These are phyloP conservation scores for Eupithecia insigniata DNA, from an alignment of 2,888 invertebrate species.

Conservation along the genomic window DNA sequence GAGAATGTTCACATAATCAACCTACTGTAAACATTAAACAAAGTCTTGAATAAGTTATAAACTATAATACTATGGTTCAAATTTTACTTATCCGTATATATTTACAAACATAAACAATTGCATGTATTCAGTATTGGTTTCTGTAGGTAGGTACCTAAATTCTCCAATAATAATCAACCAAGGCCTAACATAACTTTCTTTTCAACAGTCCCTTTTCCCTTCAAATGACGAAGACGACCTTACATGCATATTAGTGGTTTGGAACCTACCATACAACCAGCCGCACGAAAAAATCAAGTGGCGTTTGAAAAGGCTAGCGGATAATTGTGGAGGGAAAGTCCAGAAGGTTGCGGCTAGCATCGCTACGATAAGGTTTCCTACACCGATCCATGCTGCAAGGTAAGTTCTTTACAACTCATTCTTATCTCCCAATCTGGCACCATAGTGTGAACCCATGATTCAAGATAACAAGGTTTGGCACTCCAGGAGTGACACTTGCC, in stretches of 20 bases:
- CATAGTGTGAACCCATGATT: too few relatives aligned
- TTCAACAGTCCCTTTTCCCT: conserved; percentile 55
- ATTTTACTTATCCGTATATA: neutral
- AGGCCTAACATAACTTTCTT: conserved; percentile 18
- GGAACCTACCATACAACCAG: conserved; percentile 75
- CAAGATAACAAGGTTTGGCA: too few relatives aligned
- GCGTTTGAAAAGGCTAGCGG: conserved; percentile 87
- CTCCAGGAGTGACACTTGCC: too few relatives aligned
- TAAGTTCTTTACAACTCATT: conserved; percentile 54
- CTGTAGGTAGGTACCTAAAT: neutral
- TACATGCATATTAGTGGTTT: conserved; percentile 85
- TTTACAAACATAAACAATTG: neutral
- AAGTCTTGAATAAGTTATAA: neutral
- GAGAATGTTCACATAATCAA: neutral
- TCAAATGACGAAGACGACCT: conserved; percentile 69
- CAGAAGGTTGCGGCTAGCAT: conserved; percentile 85
- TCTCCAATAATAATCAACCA: neutral
- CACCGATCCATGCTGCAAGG: conserved; percentile 88
- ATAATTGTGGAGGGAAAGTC: conserved; percentile 93
- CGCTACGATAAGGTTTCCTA: conserved; percentile 88
- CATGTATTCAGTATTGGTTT: neutral
- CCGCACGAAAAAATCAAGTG: conserved; percentile 83
- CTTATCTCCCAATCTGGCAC: neutral
- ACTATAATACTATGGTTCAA: too few relatives aligned
- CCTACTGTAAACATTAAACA: conserved; percentile 4